Conservation (phyloP, 2,113 vertebrate species). For the Ptilonorhynchus violaceus region DNA sequence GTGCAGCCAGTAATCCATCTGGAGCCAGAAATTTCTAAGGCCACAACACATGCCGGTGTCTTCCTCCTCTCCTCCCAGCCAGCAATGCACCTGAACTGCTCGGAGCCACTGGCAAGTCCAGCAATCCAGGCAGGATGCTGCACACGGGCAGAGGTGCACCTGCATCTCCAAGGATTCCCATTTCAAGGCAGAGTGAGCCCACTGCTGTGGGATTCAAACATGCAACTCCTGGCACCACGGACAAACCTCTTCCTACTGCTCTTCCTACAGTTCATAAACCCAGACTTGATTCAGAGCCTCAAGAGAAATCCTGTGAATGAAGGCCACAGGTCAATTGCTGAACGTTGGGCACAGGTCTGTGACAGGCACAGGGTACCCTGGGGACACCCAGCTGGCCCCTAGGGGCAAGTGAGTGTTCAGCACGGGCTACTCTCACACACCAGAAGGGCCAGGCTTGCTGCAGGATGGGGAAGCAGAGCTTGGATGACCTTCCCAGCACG, state of each 20-base stretch:
- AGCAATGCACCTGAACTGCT: background rate
- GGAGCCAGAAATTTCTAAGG: background rate
- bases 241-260: background rate
- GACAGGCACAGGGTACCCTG: rapidly evolving
- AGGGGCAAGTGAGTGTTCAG: background rate
- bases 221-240: rapidly evolving
- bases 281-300: background rate
- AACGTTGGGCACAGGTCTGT: rapidly evolving
- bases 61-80: background rate
- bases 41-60: background rate
- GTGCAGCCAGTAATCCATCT: background rate
- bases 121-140: background rate
- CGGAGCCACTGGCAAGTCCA: background rate
- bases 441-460: background rate
- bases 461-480: background rate
- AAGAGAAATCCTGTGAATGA: background rate
- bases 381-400: background rate
- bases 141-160: background rate
- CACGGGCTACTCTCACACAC: background rate
- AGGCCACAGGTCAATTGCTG: background rate
- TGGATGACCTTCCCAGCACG: rapidly evolving
- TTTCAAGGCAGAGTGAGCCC: background rate
- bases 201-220: background rate
- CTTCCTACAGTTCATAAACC: background rate
- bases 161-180: background rate